Percentiles rank a stretch among this genome's conserved stretches.
Evolutionary conservation across 2,797 vertebrate genomes (phyloP).

Genomic region (Glyptemys insculpta): DNA sequence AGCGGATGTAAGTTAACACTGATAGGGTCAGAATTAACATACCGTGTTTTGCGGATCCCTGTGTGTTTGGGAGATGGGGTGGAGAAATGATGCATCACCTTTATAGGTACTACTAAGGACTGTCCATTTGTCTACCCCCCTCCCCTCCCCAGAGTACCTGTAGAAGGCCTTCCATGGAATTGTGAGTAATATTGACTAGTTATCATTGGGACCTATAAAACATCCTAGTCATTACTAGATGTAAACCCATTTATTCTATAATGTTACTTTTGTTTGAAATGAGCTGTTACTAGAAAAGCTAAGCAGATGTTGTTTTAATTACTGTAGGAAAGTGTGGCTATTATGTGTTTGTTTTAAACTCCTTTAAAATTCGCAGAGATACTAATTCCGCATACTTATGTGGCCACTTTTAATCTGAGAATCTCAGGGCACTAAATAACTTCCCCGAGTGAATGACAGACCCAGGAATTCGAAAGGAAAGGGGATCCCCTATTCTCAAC

Average conservation of each 20-base stretch:
- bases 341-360: not conserved
- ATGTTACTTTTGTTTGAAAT: not conserved
- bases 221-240: not conserved
- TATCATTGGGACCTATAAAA: not conserved
- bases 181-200: not conserved
- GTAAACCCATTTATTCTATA: not conserved
- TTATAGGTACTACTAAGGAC: not conserved
- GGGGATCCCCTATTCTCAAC: not conserved
- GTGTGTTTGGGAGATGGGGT: not conserved
- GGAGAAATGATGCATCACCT: not conserved
- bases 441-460: not conserved
- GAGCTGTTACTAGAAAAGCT: not conserved
- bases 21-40: not conserved
- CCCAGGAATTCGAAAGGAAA: not conserved
- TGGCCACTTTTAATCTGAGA: constrained; percentile 22
- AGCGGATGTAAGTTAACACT: not conserved
- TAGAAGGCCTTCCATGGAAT: not conserved
- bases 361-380: not conserved
- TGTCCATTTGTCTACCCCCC: rapidly evolving
- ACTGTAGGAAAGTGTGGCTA: not conserved
- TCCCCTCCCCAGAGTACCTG: not conserved
- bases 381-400: not conserved
- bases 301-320: not conserved
- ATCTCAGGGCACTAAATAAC: not conserved
- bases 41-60: not conserved